Conservation (phyloP, 1,140 invertebrate species). For the Euura saliciscinereae region DNA sequence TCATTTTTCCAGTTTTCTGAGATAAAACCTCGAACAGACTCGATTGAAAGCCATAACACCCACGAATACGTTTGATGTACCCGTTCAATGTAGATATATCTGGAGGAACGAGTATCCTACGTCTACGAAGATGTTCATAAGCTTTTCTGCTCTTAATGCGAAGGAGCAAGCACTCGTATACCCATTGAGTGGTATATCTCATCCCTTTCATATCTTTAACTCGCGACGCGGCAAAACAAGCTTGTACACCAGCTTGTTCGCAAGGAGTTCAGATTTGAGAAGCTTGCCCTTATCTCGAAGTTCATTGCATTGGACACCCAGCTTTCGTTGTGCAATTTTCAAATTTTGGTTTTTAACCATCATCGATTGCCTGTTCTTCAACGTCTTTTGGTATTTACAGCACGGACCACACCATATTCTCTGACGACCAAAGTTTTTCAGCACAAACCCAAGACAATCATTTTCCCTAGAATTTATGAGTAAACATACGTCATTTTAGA, state of each 20-base stretch:
- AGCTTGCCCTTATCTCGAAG: no score
- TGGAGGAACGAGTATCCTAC: constrained; percentile 22
- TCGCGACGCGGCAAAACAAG: constrained; percentile 21
- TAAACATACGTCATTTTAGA: no score
- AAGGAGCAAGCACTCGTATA: constrained; percentile 27
- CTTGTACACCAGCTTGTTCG: constrained; percentile 19
- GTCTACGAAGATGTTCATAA: constrained; percentile 21
- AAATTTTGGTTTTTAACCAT: no score
- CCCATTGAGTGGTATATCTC: constrained; percentile 23
- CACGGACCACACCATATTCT: no score
- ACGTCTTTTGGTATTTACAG: no score
- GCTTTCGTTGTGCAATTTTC: no score
- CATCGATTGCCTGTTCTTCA: no score
- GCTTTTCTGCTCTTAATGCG: constrained; percentile 18
- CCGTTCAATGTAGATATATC: constrained; percentile 21
- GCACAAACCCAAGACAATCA: no score
- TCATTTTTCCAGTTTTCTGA: neutral
- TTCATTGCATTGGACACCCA: no score
- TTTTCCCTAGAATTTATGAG: no score
- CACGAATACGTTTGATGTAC: constrained; percentile 16
- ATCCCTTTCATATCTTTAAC: constrained; percentile 5
- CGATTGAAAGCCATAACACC: constrained; percentile 16
- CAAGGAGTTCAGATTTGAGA: neutral
- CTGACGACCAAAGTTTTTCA: no score
- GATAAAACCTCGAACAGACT: constrained; percentile 5